phyloP scores from a whole-genome alignment of 64 coral and sea anemone genomes.

The Montipora sp. region DNA sequence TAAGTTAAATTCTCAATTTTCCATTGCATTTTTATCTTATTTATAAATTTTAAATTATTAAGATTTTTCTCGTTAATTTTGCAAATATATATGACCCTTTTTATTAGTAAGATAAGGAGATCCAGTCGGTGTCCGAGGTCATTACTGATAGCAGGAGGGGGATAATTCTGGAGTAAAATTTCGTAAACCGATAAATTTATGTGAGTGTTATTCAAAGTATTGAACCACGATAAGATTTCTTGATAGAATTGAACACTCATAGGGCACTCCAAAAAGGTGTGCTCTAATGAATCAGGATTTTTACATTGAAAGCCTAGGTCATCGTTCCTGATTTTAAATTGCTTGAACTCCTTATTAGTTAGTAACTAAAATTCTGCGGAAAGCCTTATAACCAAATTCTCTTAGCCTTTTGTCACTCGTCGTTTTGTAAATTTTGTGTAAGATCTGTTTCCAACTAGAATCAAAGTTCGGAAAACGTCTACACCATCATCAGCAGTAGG shows the following conservation, averaged over 20 bases:
- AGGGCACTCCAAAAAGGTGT: constrained; percentile 1
- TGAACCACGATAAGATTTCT: constrained; percentile 6
- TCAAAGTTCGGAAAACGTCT: too few species aligned
- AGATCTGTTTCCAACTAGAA: too few species aligned
- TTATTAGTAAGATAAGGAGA: not conserved
- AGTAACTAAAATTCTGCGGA: not conserved
- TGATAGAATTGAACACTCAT: not conserved
- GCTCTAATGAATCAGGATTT: not conserved
- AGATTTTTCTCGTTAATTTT: not conserved
- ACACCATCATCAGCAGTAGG: not conserved
- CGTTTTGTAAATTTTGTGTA: too few species aligned
- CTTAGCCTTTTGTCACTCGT: too few species aligned
- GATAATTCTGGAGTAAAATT: not conserved
- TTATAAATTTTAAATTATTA: not conserved
- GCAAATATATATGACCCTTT: not conserved
- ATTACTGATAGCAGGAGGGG: not conserved
- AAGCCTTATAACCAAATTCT: not conserved
- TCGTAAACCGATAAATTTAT: not conserved
- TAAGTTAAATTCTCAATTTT: constrained; percentile 2
- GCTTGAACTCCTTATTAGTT: not conserved
- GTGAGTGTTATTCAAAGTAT: not conserved
- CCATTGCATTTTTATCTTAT: constrained; percentile 11
- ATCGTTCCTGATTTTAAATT: not conserved
- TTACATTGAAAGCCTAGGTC: not conserved
- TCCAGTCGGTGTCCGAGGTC: not conserved